Evolutionary conservation across 2,888 invertebrate species (phyloP).

Genomic region (Trichopria drosophilae): DNA sequence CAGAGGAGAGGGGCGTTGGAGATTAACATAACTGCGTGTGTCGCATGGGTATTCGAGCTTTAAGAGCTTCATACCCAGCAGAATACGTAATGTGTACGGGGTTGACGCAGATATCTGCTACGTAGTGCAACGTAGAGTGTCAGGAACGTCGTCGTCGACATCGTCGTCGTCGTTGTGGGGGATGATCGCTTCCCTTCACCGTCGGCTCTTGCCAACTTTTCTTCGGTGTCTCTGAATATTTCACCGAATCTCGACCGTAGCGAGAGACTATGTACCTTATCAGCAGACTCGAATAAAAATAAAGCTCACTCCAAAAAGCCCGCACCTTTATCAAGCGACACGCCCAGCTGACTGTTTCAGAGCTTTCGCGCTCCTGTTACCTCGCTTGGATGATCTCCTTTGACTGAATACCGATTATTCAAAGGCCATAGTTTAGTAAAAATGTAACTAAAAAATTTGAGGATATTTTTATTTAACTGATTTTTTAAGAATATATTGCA

Average conservation of each 20-base stretch:
- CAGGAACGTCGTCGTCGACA: too few relatives aligned
- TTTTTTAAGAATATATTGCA: too few relatives aligned
- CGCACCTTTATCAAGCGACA: conserved; percentile 21
- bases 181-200: not conserved
- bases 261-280: not conserved
- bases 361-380: too few relatives aligned
- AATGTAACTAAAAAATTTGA: too few relatives aligned
- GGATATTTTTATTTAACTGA: too few relatives aligned
- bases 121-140: too few relatives aligned
- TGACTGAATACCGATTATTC: too few relatives aligned
- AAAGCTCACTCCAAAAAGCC: conserved; percentile 1
- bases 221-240: conserved; percentile 22
- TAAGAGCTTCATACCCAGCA: conserved; percentile 36
- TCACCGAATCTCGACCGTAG: conserved; percentile 23
- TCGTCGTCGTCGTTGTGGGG: too few relatives aligned
- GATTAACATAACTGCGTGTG: conserved; percentile 41
- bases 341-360: conserved; percentile 21
- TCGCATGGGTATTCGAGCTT: conserved; percentile 37
- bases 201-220: conserved; percentile 18
- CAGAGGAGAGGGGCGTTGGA: conserved; percentile 25
- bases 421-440: too few relatives aligned
- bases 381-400: too few relatives aligned
- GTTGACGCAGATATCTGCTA: too few relatives aligned
- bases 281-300: conserved; percentile 12
- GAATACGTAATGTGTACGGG: conserved; percentile 35